Percentiles rank a stretch among this genome's conserved stretches.
Conservation (phyloP, 2,797 vertebrate species). For the Telmatherina bonti region DNA sequence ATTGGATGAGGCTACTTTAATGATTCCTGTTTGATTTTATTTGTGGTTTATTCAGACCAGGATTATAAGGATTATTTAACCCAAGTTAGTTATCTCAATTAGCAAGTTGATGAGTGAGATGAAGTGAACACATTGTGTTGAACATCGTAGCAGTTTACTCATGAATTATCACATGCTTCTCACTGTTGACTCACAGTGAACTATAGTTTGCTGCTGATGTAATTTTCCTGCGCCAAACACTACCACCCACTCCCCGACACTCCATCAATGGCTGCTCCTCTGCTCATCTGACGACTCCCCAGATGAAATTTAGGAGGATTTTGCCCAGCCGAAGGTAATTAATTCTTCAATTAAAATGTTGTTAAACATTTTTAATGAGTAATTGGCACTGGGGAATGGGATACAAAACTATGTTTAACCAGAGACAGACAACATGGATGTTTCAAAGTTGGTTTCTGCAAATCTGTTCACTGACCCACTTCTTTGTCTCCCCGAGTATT, state of each 20-base stretch:
- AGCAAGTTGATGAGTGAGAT: slow-evolving; percentile 42
- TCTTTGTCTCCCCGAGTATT: slow-evolving; percentile 65
- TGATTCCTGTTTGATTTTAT: too few species aligned
- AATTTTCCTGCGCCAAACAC: slow-evolving; percentile 65
- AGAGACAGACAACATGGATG: slow-evolving; percentile 81
- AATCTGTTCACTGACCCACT: slow-evolving; percentile 85
- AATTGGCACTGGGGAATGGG: slow-evolving; percentile 83
- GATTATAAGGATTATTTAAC: too few species aligned
- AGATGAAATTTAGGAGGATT: slow-evolving; percentile 87
- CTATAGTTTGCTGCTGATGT: slow-evolving; percentile 70
- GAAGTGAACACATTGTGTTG: slow-evolving; percentile 54
- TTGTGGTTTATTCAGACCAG: too few species aligned
- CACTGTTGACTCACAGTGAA: slow-evolving; percentile 57
- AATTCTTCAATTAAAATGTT: slow-evolving; percentile 92
- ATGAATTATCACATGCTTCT: slow-evolving; percentile 62
- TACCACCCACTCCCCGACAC: slow-evolving; percentile 62
- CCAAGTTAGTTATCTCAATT: too few species aligned
- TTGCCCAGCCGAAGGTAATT: slow-evolving; percentile 88
- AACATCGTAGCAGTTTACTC: slow-evolving; percentile 64
- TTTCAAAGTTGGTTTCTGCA: slow-evolving; percentile 82
- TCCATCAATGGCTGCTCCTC: slow-evolving; percentile 67
- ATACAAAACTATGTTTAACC: slow-evolving; percentile 87
- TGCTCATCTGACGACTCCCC: slow-evolving; percentile 81
- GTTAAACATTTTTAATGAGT: slow-evolving; percentile 92
- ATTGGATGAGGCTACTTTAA: too few species aligned